A percentile compares a stretch with the other conserved stretches of the same genome.
Conservation (phyloP, 1,140 invertebrate genomes). For the Babylonia areolata region DNA sequence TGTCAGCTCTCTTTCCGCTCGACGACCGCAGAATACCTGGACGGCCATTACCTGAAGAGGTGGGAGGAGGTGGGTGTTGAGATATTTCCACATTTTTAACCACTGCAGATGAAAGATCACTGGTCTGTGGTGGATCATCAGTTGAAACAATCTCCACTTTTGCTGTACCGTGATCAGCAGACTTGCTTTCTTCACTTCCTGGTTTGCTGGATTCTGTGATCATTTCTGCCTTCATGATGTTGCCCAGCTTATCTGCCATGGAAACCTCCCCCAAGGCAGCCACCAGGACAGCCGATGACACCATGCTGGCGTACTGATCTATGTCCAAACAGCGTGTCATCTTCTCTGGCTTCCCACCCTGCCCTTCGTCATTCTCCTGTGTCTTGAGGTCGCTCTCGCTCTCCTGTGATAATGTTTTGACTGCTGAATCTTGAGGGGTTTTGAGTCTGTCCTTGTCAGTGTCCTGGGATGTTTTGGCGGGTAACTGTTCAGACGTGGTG, state of each 20-base stretch:
- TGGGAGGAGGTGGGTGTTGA: background rate
- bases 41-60: background rate
- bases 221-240: background rate
- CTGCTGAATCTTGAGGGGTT: background rate
- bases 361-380: background rate
- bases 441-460: background rate
- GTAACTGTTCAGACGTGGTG: background rate
- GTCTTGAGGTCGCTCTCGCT: background rate
- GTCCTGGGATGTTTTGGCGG: background rate
- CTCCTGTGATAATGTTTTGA: background rate
- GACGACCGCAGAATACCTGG: constrained; percentile 18
- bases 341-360: background rate
- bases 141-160: background rate
- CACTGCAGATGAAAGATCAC: background rate
- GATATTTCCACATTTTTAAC: background rate
- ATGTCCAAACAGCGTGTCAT: background rate
- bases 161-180: background rate
- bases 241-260: background rate
- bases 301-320: constrained; percentile 30
- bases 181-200: background rate
- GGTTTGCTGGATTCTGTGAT: background rate
- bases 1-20: constrained; percentile 20
- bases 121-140: background rate
- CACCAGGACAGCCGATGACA: constrained; percentile 20
- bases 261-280: constrained; percentile 7